Evolutionary conservation across 1,140 invertebrate genomes (phyloP).

Genomic region (Carposina sasakii): DNA sequence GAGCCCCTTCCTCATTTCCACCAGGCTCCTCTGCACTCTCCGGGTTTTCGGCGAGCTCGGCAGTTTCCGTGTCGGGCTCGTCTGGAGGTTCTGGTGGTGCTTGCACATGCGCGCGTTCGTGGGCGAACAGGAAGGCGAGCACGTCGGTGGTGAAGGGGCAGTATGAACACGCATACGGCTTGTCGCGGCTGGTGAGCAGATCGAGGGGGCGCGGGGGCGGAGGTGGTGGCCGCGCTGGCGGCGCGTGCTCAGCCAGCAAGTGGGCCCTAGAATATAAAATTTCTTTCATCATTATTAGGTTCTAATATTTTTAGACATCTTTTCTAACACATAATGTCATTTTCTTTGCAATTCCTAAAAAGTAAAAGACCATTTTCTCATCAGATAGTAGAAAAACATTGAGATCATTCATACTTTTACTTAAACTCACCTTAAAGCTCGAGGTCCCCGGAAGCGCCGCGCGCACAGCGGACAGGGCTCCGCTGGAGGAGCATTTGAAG

Average conservation of each 20-base stretch:
- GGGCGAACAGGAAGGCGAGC: slow-evolving; percentile 90
- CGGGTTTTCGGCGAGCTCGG: slow-evolving; percentile 19
- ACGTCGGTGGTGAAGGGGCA: slow-evolving; percentile 92
- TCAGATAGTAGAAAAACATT: too few relatives aligned
- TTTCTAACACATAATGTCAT: too few relatives aligned
- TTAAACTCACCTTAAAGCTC: too few relatives aligned
- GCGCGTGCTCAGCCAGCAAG: slow-evolving; percentile 86
- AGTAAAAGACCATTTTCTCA: too few relatives aligned
- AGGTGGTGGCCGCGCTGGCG: slow-evolving; percentile 73
- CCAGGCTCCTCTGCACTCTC: slow-evolving; percentile 5
- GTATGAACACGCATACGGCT: slow-evolving; percentile 90
- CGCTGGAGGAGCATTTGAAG: slow-evolving; percentile 68
- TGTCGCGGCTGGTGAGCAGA: slow-evolving; percentile 64
- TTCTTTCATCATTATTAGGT: too few relatives aligned
- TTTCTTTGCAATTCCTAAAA: too few relatives aligned
- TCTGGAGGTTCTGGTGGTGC: slow-evolving; percentile 29
- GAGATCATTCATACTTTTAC: too few relatives aligned
- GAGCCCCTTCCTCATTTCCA: slow-evolving; percentile 41
- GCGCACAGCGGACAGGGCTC: slow-evolving; percentile 88
- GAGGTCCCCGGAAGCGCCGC: slow-evolving; percentile 89
- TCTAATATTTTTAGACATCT: too few relatives aligned
- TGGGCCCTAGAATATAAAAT: slow-evolving; percentile 78
- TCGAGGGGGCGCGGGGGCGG: slow-evolving; percentile 69
- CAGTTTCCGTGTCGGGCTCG: slow-evolving; percentile 13
- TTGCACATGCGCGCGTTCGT: slow-evolving; percentile 88